A percentile compares a stretch with the other conserved stretches of the same genome.
Conservation (phyloP, 2,113 vertebrate genomes). For the Dipodomys ordii region DNA sequence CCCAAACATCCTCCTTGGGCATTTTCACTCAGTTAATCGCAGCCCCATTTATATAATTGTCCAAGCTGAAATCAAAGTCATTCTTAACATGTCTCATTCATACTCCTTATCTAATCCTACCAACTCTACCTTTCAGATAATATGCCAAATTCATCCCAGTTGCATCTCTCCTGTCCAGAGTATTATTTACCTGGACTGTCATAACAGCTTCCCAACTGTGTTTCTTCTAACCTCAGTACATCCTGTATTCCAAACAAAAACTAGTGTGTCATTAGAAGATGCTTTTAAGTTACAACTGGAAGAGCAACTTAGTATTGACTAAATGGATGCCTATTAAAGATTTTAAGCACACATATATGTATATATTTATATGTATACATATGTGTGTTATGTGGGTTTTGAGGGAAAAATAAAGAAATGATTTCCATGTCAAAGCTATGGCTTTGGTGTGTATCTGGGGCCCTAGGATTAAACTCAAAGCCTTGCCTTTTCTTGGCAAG, state of each 20-base stretch:
- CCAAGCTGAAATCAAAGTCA: background rate
- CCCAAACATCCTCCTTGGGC: background rate
- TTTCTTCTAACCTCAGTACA: background rate
- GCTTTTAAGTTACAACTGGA: conserved; percentile 14
- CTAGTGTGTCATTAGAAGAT: background rate
- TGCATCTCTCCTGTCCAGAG: background rate
- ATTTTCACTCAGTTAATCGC: background rate
- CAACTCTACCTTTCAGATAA: background rate
- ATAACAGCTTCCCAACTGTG: background rate
- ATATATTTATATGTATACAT: background rate
- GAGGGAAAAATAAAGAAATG: conserved; percentile 10
- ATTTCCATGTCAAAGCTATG: background rate
- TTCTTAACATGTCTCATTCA: background rate
- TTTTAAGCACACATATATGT: background rate
- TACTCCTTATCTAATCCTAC: background rate
- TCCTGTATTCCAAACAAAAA: background rate
- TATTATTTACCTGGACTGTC: background rate
- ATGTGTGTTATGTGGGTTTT: background rate
- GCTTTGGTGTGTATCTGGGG: background rate
- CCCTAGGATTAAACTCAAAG: too few relatives aligned
- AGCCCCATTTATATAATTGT: background rate
- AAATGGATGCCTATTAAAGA: background rate
- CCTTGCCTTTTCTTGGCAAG: too few relatives aligned
- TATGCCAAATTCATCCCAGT: background rate
- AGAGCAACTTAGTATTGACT: background rate